phyloP scores from a whole-genome alignment of 2,888 invertebrate species.

The Leptopterna dolabrata region DNA sequence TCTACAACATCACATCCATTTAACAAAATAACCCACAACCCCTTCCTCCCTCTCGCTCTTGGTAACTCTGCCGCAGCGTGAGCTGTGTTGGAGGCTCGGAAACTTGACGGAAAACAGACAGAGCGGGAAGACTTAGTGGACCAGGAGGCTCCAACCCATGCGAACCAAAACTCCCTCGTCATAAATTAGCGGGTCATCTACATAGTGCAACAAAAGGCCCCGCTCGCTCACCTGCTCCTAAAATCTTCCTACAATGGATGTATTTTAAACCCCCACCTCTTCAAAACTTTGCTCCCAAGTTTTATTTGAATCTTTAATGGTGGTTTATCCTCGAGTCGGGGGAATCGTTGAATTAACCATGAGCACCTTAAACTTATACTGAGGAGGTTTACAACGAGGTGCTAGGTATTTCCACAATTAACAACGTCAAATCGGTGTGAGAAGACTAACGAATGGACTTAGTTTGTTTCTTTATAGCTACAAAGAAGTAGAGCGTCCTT shows the following conservation, averaged over 20 bases:
- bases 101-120: not conserved
- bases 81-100: not conserved
- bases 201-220: conserved; percentile 38
- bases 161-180: not conserved
- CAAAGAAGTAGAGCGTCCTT: no score
- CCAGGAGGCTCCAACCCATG: not conserved
- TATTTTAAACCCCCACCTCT: not conserved
- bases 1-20: no score
- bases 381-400: not conserved
- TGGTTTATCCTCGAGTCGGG: not conserved
- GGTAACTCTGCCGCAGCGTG: no score
- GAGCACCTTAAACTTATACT: conserved; percentile 20
- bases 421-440: not conserved
- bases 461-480: no score
- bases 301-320: conserved; percentile 43
- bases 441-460: not conserved
- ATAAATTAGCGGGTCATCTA: conserved; percentile 36
- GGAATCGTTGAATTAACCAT: conserved; percentile 33
- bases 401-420: not conserved
- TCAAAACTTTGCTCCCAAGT: conserved; percentile 25
- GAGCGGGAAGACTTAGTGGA: not conserved
- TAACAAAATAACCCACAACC: no score
- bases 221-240: not conserved
- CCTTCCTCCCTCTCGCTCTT: no score
- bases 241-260: not conserved